Evolutionary conservation across 2,113 vertebrate genomes (phyloP).

Genomic region (Ceyx margarethae): DNA sequence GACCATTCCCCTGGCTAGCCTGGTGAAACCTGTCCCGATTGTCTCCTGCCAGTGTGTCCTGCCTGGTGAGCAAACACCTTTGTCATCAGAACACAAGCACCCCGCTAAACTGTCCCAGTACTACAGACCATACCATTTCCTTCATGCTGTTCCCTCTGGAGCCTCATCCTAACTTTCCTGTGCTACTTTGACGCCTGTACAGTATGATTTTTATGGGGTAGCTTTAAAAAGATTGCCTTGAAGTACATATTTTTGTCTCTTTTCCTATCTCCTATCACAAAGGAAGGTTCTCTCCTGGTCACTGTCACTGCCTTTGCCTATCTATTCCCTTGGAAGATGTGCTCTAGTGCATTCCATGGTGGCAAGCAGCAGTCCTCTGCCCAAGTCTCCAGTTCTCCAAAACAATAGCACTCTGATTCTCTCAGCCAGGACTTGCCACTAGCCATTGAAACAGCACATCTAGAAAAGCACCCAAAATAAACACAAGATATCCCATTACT

Average conservation of each 20-base stretch:
- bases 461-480: neutral
- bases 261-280: neutral
- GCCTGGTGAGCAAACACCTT: neutral
- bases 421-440: neutral
- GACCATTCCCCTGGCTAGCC: neutral
- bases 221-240: neutral
- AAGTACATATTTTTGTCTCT: neutral
- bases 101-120: neutral
- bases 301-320: neutral
- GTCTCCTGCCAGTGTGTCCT: neutral
- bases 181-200: neutral
- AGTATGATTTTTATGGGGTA: neutral
- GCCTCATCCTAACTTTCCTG: neutral
- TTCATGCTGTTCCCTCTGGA: neutral
- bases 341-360: neutral
- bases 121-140: neutral
- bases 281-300: neutral
- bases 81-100: neutral
- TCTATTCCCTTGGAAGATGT: neutral
- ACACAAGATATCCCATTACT: neutral
- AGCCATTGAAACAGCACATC: neutral
- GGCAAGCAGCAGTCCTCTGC: neutral
- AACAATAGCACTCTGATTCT: neutral
- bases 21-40: neutral
- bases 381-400: neutral